phyloP scores from a whole-genome alignment of 2,797 vertebrate genomes.

The Triplophysa yarkandensis region DNA sequence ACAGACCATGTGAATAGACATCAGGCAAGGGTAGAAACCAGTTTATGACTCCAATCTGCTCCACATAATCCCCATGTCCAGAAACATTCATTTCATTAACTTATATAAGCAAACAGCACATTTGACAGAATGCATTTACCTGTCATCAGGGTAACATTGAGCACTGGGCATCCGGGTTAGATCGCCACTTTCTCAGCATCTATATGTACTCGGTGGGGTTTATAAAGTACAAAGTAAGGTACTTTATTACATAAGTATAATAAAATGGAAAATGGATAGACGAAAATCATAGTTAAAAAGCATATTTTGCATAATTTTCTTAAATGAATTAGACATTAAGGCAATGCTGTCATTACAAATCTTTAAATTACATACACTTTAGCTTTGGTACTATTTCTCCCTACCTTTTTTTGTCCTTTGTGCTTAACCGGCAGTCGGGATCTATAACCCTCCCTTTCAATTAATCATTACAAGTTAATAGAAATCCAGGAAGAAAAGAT shows the following conservation, averaged over 20 bases:
- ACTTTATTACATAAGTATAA: too few species aligned
- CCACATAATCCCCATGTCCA: conserved; percentile 41
- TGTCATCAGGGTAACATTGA: background rate
- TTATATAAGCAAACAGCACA: conserved; percentile 32
- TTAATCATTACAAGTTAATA: conserved; percentile 55
- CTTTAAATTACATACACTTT: background rate
- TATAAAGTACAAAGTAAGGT: too few species aligned
- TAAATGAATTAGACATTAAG: background rate
- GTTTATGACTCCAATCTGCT: conserved; percentile 43
- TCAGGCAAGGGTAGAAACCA: conserved; percentile 30
- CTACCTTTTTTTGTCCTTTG: background rate
- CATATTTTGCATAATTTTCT: background rate
- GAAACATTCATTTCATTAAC: conserved; percentile 22
- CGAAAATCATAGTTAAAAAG: background rate
- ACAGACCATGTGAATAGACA: conserved; percentile 45
- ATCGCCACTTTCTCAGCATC: background rate
- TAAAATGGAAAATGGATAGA: too few species aligned
- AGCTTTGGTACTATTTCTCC: background rate
- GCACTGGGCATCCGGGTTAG: background rate
- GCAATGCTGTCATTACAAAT: background rate
- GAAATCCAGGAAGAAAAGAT: conserved; percentile 24
- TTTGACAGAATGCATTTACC: conserved; percentile 7
- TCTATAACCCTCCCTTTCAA: conserved; percentile 44
- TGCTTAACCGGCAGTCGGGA: conserved; percentile 29
- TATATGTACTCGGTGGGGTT: background rate